These are phyloP conservation scores for Gisinianus flammeolus DNA, from an alignment of 2,888 invertebrate species.

Conservation along the genomic window DNA sequence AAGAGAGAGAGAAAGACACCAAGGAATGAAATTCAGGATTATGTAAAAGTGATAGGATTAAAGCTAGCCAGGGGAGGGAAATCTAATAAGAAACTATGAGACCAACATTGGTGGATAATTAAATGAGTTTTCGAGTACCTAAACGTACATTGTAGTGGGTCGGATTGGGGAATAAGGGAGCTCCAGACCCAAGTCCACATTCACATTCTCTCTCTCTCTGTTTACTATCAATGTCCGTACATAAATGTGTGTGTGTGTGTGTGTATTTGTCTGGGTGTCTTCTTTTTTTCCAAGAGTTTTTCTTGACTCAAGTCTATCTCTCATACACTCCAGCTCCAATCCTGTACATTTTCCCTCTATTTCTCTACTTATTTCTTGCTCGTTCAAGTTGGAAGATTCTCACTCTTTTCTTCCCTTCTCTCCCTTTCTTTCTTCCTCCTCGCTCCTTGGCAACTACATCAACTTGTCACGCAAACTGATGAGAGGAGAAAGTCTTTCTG, in stretches of 20 bases:
- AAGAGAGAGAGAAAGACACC: neutral
- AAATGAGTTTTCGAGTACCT: conserved; percentile 4
- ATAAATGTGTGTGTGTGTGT: neutral
- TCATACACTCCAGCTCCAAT: neutral
- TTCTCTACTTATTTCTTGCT: neutral
- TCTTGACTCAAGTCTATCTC: neutral
- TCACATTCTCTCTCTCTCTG: neutral
- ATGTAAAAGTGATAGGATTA: conserved; percentile 19
- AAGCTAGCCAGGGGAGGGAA: neutral
- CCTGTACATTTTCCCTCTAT: neutral
- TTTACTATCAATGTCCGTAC: no score
- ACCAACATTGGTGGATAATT: conserved; percentile 6
- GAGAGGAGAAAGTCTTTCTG: neutral
- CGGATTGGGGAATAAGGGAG: neutral
- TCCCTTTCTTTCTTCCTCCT: neutral
- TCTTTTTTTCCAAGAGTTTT: neutral
- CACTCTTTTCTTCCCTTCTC: neutral
- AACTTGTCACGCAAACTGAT: conserved; percentile 11
- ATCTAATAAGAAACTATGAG: conserved; percentile 18
- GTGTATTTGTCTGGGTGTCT: neutral
- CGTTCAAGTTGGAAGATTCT: neutral
- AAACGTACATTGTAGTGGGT: neutral
- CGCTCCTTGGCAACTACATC: conserved; percentile 1
- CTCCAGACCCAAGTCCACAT: neutral
- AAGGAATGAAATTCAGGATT: conserved; percentile 14